A percentile compares a stretch with the other conserved stretches of the same genome.
Conservation (phyloP, 2,888 invertebrate genomes). For the Neoscelio sp. region DNA sequence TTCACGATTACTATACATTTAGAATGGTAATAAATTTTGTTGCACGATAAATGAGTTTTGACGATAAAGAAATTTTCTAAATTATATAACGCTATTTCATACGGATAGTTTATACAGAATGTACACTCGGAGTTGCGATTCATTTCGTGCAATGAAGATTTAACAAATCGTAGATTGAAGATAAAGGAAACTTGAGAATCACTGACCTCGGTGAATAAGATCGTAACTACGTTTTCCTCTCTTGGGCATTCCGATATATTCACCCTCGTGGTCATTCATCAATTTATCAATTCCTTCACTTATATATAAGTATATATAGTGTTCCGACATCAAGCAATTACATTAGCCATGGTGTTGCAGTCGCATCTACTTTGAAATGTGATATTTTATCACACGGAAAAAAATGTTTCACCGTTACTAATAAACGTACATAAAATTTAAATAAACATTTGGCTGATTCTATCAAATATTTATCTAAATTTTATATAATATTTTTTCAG, state of each 20-base stretch:
- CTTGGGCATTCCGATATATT: constrained; percentile 57
- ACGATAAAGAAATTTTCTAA: too few relatives aligned
- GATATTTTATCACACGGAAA: constrained; percentile 1
- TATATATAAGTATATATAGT: background rate
- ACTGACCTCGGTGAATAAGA: constrained; percentile 54
- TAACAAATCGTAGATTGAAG: constrained; percentile 61
- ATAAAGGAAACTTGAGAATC: constrained; percentile 64
- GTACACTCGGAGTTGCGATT: background rate
- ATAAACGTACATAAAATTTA: too few relatives aligned
- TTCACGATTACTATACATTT: too few relatives aligned
- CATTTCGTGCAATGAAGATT: constrained; percentile 30
- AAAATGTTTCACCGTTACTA: background rate
- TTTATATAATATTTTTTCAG: too few relatives aligned
- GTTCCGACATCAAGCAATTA: constrained; percentile 43
- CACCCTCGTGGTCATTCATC: constrained; percentile 58
- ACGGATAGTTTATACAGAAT: too few relatives aligned
- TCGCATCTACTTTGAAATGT: constrained; percentile 11
- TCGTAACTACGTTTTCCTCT: constrained; percentile 61
- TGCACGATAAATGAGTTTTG: too few relatives aligned
- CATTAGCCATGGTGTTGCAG: constrained; percentile 46
- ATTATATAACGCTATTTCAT: too few relatives aligned
- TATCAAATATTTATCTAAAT: too few relatives aligned
- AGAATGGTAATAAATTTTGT: too few relatives aligned
- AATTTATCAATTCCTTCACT: constrained; percentile 65
- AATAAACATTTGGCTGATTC: too few relatives aligned